These are phyloP conservation scores for Thecophora atra DNA, from an alignment of 2,888 invertebrate genomes.

Conservation along the genomic window DNA sequence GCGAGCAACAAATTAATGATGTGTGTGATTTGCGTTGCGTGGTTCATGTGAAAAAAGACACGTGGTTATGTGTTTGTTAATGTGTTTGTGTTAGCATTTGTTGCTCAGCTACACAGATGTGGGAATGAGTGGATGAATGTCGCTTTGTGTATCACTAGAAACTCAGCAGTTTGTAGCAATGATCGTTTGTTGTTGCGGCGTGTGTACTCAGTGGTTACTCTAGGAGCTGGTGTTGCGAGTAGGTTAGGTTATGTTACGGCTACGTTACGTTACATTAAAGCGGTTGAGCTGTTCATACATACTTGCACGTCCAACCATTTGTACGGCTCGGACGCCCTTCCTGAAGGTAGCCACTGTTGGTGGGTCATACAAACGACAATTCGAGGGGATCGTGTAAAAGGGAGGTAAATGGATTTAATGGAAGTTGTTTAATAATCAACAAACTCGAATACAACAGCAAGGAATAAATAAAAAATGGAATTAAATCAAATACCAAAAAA, in stretches of 20 bases:
- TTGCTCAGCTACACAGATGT: too few relatives aligned
- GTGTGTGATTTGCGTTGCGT: neutral
- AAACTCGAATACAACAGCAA: constrained; percentile 22
- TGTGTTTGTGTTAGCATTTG: too few relatives aligned
- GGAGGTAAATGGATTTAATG: constrained; percentile 64
- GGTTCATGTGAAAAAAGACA: neutral
- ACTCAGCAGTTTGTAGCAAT: constrained; percentile 18
- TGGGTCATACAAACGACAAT: constrained; percentile 66
- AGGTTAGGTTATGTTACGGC: too few relatives aligned
- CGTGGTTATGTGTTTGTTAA: neutral
- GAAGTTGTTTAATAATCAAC: constrained; percentile 43
- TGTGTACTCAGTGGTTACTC: constrained; percentile 14
- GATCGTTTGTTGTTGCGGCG: constrained; percentile 3
- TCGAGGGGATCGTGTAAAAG: constrained; percentile 66
- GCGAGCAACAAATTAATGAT: constrained; percentile 3
- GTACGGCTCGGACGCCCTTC: constrained; percentile 99
- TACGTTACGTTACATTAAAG: too few relatives aligned
- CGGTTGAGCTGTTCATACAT: constrained; percentile 72
- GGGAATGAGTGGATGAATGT: neutral
- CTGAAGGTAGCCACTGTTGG: constrained; percentile 97
- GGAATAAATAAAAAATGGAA: constrained; percentile 29
- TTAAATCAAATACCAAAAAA: neutral
- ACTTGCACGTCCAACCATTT: constrained; percentile 98
- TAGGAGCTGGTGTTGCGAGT: neutral
- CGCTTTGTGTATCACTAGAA: constrained; percentile 10